Evolutionary conservation across 2,113 vertebrate genomes (phyloP), one percentile per base, ranked within the genome.

Genomic region (Fulmarus glacialis): DNA sequence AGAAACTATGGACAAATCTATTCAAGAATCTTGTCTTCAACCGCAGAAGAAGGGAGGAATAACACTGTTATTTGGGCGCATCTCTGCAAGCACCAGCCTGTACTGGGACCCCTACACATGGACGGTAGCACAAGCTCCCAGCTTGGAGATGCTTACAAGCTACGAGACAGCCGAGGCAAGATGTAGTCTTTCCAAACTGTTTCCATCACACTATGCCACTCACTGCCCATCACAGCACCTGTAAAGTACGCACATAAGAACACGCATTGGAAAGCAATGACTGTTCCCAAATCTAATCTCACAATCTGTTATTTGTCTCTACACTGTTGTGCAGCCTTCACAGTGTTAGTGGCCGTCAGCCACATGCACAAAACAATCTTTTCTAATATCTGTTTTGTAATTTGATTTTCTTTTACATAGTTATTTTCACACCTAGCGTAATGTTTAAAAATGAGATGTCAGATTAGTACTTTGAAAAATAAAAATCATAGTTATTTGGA

Each of bases 361-460:
- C 71, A 84, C 53, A 50, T 6, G 68, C 72, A 72, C 47, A 79
- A 90, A 79, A 48, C 29, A 52, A 47, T 62, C 38, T 66, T 91
- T 63, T 55, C 92, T 89, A 89, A 63, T 92, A 87, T 73, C 53
- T 42, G 12, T n/a, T 92, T 74, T 40, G 64, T 94, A 95, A 96
- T 96, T 97, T 70, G 64, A 94, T 97, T 96, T 88, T 68, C 93
- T 74, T 77, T 84, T 27, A 78, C 58, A 72, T 8, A 75, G 27
- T 91, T 92, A 83, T 95, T 96, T 97, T 93, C 43, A 77, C 56
- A 94, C 87, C 48, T 27, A 86, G 45, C 3, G 21, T 67, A 90
- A 75, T 66, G 40, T 50, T 97, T 91, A 82, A 91, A 96, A 97
- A 96, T 89, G 62, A 95, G 47, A 82, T 58, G 87, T 38, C 93